Conservation (phyloP, 2,888 invertebrate species). For the Amaurobius ferox region DNA sequence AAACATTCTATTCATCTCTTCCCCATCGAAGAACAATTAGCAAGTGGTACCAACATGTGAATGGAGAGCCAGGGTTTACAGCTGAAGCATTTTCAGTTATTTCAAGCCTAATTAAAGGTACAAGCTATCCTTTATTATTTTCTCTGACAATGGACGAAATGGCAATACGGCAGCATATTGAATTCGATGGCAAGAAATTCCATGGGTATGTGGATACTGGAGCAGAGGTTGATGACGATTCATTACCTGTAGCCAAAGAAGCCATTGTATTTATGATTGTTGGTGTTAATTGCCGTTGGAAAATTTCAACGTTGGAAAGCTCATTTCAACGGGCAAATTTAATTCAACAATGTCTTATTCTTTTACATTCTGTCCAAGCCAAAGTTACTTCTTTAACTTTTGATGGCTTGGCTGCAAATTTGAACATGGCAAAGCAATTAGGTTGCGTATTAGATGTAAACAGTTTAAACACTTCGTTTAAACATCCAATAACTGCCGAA, state of each 20-base stretch:
- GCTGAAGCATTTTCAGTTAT: neutral
- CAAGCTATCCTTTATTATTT: neutral
- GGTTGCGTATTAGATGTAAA: neutral
- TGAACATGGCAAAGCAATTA: neutral
- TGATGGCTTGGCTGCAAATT: conserved; percentile 23
- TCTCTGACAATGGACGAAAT: conserved; percentile 25
- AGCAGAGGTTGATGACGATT: neutral
- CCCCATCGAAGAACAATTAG: conserved; percentile 4
- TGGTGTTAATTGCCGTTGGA: neutral
- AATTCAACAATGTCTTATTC: neutral
- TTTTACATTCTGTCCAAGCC: neutral
- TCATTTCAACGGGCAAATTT: neutral
- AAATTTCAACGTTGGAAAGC: no score
- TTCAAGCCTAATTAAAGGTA: neutral
- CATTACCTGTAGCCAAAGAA: neutral
- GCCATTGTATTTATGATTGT: neutral
- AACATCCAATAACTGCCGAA: conserved; percentile 16
- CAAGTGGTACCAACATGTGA: conserved; percentile 18
- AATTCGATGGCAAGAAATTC: conserved; percentile 8
- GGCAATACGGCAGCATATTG: neutral
- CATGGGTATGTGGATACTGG: neutral
- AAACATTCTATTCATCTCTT: neutral
- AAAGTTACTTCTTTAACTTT: conserved; percentile 20
- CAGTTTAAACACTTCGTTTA: neutral
- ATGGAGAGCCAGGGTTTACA: conserved; percentile 16